Evolutionary conservation across 2,113 vertebrate genomes (phyloP), one percentile per base, ranked within the genome.

Genomic region (Rattus rattus): DNA sequence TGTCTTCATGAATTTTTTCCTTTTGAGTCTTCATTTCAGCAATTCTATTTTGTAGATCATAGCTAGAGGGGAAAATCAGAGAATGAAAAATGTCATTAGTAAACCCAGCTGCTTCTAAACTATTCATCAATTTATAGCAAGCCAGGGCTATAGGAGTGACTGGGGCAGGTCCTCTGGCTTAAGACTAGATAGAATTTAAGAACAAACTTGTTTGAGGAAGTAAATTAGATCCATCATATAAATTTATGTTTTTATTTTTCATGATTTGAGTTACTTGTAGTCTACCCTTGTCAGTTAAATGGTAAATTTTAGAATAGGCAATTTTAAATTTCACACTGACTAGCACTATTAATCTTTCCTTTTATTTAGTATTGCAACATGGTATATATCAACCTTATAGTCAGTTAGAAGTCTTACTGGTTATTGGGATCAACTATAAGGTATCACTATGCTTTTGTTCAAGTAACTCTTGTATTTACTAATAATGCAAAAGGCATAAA

Each of bases 1-100:
- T 99, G 94, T 99, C 99, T 98, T 99, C 99, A 7, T 98, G 97
- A 96, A 99, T 99, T 97, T 99, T 99, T 97, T 98, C 98, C 96
- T 99, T 99, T 90, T 99, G 99, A 67, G 95, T 97, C 95, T 99
- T 99, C 96, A 99, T 98, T 88, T 99, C 99, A 56, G 96, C 98
- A 94, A 99, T 97, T 95, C 98, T 98, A 95, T 99, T 99, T 97
- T 99, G 99, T 1, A 99, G 97, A 96, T 99, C 99, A 79, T 99
- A 97, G 96, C 99, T 99, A 95, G 92, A 72, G 59, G 77, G 63
- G 96, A 16, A 33, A 72, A 56, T 24, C n/a, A 24, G 22, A 84
- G 75, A 96, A 69, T 43, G 63, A 26, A 93, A 94, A 81, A 75
- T 24, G 30, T 16, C 26, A 83, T 79, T 85, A 94, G 8, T 91